These are phyloP conservation scores for Cossypha caffra DNA, from an alignment of 2,797 vertebrate genomes.

Conservation along the genomic window DNA sequence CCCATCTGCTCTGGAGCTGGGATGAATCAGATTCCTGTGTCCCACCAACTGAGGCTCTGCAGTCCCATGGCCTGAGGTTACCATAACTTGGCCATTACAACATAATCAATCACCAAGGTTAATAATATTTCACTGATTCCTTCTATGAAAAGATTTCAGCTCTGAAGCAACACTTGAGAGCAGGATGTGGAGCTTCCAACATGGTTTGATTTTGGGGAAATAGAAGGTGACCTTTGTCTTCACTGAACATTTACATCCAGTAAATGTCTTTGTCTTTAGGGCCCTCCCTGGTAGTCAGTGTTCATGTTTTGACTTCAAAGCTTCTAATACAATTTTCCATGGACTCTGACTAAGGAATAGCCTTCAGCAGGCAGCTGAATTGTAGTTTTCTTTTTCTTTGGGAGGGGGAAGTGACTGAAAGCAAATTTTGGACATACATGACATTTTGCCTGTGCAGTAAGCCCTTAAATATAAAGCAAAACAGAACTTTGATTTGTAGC, in stretches of 20 bases:
- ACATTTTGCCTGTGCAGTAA: slow-evolving; percentile 8
- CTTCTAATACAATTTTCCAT: slow-evolving; percentile 40
- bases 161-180: not conserved
- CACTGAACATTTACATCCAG: slow-evolving; percentile 19
- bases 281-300: not conserved
- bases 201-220: not conserved
- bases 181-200: not conserved
- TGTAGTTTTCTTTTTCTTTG: not conserved
- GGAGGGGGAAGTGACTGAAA: not conserved
- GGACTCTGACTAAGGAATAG: slow-evolving; percentile 28
- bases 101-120: not conserved
- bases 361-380: slow-evolving; percentile 29
- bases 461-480: not conserved
- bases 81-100: not conserved
- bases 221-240: slow-evolving; percentile 36
- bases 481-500: slow-evolving; percentile 6
- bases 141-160: not conserved
- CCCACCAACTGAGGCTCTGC: not conserved
- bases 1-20: not conserved
- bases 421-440: not conserved
- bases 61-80: not conserved
- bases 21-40: not conserved
- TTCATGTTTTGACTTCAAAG: slow-evolving; percentile 37
- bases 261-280: slow-evolving; percentile 47
- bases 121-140: not conserved